Conservation (phyloP, 2,797 vertebrate species). For the Dendrocincla tyrannina region DNA sequence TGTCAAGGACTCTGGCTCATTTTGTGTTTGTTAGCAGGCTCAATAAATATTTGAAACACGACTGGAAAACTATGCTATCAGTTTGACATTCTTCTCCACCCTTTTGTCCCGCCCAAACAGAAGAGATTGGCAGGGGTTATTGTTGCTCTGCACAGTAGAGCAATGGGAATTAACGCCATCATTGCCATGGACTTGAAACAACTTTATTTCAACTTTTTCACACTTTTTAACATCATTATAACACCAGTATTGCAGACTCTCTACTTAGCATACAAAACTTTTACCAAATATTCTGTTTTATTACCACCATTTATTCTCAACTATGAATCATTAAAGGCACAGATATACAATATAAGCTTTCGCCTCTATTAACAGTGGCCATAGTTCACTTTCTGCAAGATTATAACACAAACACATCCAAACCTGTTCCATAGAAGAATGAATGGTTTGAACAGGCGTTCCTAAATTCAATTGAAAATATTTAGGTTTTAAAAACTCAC, state of each 20-base stretch:
- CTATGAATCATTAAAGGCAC: background rate
- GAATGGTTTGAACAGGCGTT: background rate
- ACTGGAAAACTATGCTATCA: conserved; percentile 24
- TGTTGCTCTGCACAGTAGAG: conserved; percentile 34
- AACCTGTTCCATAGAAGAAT: background rate
- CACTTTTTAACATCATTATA: background rate
- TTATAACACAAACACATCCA: background rate
- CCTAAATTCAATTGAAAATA: background rate
- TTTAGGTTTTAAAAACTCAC: background rate
- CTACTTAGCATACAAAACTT: background rate
- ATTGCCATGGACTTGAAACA: background rate
- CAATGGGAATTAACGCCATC: conserved; percentile 23
- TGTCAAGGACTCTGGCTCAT: background rate
- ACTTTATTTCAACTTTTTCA: conserved; percentile 30
- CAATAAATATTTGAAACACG: conserved; percentile 6
- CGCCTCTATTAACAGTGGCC: background rate
- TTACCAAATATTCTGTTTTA: background rate
- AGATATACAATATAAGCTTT: background rate
- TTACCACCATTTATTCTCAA: background rate
- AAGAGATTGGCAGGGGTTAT: conserved; percentile 45
- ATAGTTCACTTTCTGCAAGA: background rate
- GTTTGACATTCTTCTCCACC: conserved; percentile 27
- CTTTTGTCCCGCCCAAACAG: conserved; percentile 14
- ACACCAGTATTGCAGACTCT: background rate
- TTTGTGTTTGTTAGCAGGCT: background rate